Evolutionary conservation across 2,797 vertebrate genomes (phyloP), one percentile per base, ranked within the genome.

Genomic region (Girardinus metallicus): DNA sequence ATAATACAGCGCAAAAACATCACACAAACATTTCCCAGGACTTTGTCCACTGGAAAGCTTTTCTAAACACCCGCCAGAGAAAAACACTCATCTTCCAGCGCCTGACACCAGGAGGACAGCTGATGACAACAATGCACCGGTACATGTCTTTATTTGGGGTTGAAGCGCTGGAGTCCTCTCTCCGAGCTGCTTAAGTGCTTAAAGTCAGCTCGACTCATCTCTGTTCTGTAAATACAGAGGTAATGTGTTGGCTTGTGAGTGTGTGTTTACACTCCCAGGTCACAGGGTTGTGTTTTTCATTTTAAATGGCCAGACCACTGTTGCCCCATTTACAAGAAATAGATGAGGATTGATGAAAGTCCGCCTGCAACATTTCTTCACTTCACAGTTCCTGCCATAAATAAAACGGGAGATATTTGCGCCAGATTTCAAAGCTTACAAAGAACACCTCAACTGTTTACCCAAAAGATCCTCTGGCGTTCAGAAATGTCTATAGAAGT

Each of bases 111-210:
- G 89, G 83, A 89, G 89, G 85, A 90, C 85, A 70, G 49, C 82
- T 92, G 86, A 91, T 84, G 92, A 92, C 92, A 95, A 93, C 92
- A 94, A 91, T 87, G 86, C 76, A 2, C 82, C 39, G 84, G 79
- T 74, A 89, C 79, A 94, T 95, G 95, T 93, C 95, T 96, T 95
- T 96, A 96, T 96, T 96, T 95, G 95, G 95, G 92, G 89, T 86
- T 95, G 91, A 70, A 93, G 92, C 60, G 23, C 90, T 78, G 84
- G 79, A 89, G 84, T 88, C 88, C 87, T 88, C 81, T 76, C 87
- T 73, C 76, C 81, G 46, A 77, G 55, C 86, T 80, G 87, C 89
- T 89, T 80, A 84, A 86, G 85, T 87, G 89, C 90, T 92, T 86
- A 85, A 79, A 36, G 71, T 80, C 85, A 87, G 86, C 86, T 92